Conservation (phyloP, 2,113 vertebrate species). For the Microtus montanus region DNA sequence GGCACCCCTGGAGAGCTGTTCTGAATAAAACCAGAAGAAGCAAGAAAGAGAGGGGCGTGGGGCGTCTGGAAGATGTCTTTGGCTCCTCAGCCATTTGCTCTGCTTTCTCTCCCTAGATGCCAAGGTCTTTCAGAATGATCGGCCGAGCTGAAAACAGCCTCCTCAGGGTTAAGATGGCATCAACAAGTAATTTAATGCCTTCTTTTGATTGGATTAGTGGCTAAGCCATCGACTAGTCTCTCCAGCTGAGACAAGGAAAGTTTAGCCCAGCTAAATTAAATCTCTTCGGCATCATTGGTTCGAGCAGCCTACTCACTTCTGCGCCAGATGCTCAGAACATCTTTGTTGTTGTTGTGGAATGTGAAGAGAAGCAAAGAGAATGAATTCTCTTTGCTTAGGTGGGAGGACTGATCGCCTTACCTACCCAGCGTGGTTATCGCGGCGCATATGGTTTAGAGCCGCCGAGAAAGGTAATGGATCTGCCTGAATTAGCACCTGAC, state of each 20-base stretch:
- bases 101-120: neutral
- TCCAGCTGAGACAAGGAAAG: conserved; percentile 72
- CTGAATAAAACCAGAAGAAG: neutral
- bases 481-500: conserved; percentile 78
- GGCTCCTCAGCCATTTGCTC: neutral
- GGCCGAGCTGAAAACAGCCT: conserved; percentile 22
- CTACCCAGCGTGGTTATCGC: conserved; percentile 68
- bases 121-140: conserved; percentile 25
- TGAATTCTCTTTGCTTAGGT: conserved; percentile 45
- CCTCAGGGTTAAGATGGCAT: conserved; percentile 47
- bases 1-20: neutral
- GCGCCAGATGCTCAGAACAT: conserved; percentile 73
- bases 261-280: conserved; percentile 80
- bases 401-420: conserved; percentile 7
- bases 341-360: conserved; percentile 70
- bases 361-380: conserved; percentile 63
- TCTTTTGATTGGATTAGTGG: conserved; percentile 72
- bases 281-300: conserved; percentile 77
- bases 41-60: neutral
- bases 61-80: neutral
- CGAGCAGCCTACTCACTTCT: conserved; percentile 69
- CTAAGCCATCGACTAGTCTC: conserved; percentile 74
- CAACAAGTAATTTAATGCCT: conserved; percentile 67
- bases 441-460: neutral
- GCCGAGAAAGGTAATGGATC: conserved; percentile 75